Evolutionary conservation across 1,140 invertebrate species (phyloP).

Genomic region (Propsilocerus akamusi): DNA sequence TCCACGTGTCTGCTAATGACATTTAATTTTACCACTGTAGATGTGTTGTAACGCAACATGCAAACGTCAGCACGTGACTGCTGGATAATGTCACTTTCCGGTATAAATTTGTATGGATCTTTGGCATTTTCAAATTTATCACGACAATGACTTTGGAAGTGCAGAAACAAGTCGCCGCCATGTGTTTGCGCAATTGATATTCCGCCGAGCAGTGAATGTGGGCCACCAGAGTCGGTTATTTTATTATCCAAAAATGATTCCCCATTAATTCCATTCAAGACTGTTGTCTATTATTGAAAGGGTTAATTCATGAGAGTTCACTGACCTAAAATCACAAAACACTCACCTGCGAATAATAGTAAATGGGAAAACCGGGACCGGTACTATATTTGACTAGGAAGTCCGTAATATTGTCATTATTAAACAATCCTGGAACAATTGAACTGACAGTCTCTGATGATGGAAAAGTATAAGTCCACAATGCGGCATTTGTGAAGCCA

Average conservation of each 20-base stretch:
- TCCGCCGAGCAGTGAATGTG: slow-evolving; percentile 27
- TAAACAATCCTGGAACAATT: slow-evolving; percentile 64
- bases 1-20: slow-evolving; percentile 48
- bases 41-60: slow-evolving; percentile 47
- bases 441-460: slow-evolving; percentile 43
- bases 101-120: slow-evolving; percentile 43
- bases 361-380: slow-evolving; percentile 52
- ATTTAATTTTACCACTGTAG: slow-evolving; percentile 40
- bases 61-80: slow-evolving; percentile 51
- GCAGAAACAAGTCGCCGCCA: slow-evolving; percentile 22
- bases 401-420: slow-evolving; percentile 62
- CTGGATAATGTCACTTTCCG: slow-evolving; percentile 38
- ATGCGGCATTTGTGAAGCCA: slow-evolving; percentile 38
- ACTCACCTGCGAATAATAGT: slow-evolving; percentile 50
- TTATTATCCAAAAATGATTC: slow-evolving; percentile 36
- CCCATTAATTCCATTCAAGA: slow-evolving; percentile 50
- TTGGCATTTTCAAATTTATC: slow-evolving; percentile 27
- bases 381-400: slow-evolving; percentile 64
- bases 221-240: slow-evolving; percentile 46
- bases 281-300: slow-evolving; percentile 29
- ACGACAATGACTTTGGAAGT: slow-evolving; percentile 23
- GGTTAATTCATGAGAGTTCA: slow-evolving; percentile 2
- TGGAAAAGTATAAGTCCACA: slow-evolving; percentile 56
- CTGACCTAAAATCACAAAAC: neutral
- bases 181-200: slow-evolving; percentile 22